Evolutionary conservation across 2,797 vertebrate genomes (phyloP).

Genomic region (Cryptoblepharus egeriae): DNA sequence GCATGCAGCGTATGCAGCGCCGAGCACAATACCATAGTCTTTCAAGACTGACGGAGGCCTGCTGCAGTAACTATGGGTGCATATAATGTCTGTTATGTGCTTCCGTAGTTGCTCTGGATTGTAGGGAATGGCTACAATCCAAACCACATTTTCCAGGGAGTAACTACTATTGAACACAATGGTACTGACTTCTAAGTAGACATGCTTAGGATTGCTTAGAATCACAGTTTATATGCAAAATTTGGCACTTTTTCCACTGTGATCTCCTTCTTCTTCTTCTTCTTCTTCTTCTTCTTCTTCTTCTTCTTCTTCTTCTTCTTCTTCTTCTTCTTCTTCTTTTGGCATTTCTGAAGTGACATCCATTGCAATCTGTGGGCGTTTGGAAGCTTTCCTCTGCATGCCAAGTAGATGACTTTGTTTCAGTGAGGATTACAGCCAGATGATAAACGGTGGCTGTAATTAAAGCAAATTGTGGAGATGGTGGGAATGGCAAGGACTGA

Average conservation of each 20-base stretch:
- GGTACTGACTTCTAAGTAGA: too few species aligned
- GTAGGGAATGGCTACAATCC: too few species aligned
- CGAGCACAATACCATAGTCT: too few species aligned
- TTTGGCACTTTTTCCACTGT: slow-evolving; percentile 36
- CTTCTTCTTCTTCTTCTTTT: neutral
- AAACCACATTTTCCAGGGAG: too few species aligned
- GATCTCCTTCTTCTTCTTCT: neutral
- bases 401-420: slow-evolving; percentile 60
- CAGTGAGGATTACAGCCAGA: slow-evolving; percentile 62
- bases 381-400: slow-evolving; percentile 38
- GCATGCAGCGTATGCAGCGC: too few species aligned
- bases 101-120: too few species aligned
- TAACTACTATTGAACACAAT: too few species aligned
- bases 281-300: neutral
- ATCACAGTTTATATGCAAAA: slow-evolving; percentile 69
- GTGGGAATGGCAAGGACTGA: slow-evolving; percentile 23
- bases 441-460: slow-evolving; percentile 56
- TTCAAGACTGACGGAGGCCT: too few species aligned
- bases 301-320: neutral
- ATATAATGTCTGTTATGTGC: too few species aligned
- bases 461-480: slow-evolving; percentile 57
- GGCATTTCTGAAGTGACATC: slow-evolving; percentile 49
- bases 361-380: slow-evolving; percentile 43
- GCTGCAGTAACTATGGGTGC: too few species aligned
- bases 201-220: too few species aligned